Evolutionary conservation across 2,888 invertebrate species (phyloP), one percentile per base, ranked within the genome.

Genomic region (Ypsolopha scabrella): DNA sequence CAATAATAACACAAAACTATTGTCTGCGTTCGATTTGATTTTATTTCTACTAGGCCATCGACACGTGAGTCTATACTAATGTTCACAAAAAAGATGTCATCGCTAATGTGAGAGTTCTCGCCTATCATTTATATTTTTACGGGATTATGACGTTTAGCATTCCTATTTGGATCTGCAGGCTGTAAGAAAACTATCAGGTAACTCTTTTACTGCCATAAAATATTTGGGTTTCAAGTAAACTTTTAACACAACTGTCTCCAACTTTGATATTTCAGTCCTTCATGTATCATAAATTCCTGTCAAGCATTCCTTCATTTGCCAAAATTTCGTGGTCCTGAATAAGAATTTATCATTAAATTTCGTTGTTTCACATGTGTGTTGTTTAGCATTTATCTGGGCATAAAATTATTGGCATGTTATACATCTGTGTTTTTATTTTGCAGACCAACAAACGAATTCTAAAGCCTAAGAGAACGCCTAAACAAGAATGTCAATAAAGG

Each of bases 81-180:
- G 24, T 50, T 13, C 50, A 43, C 72, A 62, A 59, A 64, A 79
- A 79, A 80, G 76, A 82, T 82, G 85, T 83, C 85, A 83, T 81
- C 74, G 80, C 83, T 83, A 83, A 85, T 86, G 86, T 86, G 86
- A 86, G 86, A 82, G 85, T 80, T 75, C 70, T 74, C 65, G 59
- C 67, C 72, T 65, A 76, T 67, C 73, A 72, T 74, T 78, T 75
- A 71, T 75, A 80, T 77, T n/a, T 80, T 79, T 77, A 72, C 68
- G 70, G 60, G 73, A 81, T 65, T 78, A 78, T 75, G 80, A 78
- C 75, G 72, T 77, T 70, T 33, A 33, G 7, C 67, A 67, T 67
- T 72, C 65, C 58, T 59, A 69, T 71, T 75, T 63, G 70, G 68
- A 72, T 67, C 66, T 64, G 59, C 64, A 65, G 66, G 67, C 67